Percentiles rank a stretch among this genome's conserved stretches.
Conservation (phyloP, 2,797 vertebrate species). For the Chromobotia macracanthus region DNA sequence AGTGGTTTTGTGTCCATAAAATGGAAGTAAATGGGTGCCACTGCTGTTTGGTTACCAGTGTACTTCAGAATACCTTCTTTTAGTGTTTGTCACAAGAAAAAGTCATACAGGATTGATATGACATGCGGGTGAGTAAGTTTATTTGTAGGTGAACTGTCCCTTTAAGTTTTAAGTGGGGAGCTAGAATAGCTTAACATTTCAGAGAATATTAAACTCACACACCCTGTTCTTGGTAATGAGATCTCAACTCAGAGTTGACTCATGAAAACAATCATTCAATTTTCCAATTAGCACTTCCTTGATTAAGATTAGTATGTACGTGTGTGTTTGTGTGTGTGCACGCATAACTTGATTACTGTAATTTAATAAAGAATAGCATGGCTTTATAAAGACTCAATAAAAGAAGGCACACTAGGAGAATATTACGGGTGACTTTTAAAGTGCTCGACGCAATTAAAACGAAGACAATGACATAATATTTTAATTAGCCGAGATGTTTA, state of each 20-base stretch:
- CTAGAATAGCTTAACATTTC: slow-evolving; percentile 34
- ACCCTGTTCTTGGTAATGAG: slow-evolving; percentile 58
- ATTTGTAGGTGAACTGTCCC: no score
- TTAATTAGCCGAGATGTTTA: slow-evolving; percentile 21
- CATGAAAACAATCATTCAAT: slow-evolving; percentile 62
- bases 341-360: slow-evolving; percentile 59
- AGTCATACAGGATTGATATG: no score
- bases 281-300: slow-evolving; percentile 62
- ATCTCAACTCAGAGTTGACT: slow-evolving; percentile 62
- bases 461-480: slow-evolving; percentile 22
- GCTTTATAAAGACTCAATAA: slow-evolving; percentile 53
- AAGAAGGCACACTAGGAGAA: slow-evolving; percentile 43
- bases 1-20: no score
- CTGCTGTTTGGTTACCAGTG: no score
- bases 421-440: slow-evolving; percentile 22
- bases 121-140: no score
- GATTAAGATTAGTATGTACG: slow-evolving; percentile 55
- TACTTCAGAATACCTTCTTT: no score
- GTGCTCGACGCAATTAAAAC: slow-evolving; percentile 27
- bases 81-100: no score
- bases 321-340: slow-evolving; percentile 9
- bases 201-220: slow-evolving; percentile 48
- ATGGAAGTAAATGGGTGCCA: no score
- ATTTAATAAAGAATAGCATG: slow-evolving; percentile 59
- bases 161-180: background rate